phyloP scores from a whole-genome alignment of 2,113 vertebrate species.

The Pleuronectes platessa region DNA sequence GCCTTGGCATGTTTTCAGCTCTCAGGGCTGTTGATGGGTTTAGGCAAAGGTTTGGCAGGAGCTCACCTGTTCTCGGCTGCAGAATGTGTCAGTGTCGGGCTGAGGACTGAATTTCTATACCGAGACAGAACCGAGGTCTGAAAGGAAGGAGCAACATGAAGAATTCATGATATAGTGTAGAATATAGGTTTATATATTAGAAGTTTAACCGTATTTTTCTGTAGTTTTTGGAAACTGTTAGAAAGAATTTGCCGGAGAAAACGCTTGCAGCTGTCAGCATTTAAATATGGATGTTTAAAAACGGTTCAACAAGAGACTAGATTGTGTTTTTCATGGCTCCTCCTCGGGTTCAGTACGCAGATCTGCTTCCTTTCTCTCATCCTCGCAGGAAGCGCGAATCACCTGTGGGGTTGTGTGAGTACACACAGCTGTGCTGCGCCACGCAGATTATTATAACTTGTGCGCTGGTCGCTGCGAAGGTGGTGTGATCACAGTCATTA shows the following conservation, averaged over 20 bases:
- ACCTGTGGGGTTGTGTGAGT: constrained; percentile 42
- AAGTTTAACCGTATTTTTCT: not conserved
- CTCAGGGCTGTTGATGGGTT: constrained; percentile 64
- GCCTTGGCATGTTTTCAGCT: constrained; percentile 72
- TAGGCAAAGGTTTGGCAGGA: constrained; percentile 73
- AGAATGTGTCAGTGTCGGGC: constrained; percentile 63
- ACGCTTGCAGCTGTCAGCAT: not conserved
- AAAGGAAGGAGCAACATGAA: not conserved
- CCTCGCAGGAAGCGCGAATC: constrained; percentile 40
- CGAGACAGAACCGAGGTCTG: constrained; percentile 21
- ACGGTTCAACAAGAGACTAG: not conserved
- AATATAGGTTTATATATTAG: not conserved
- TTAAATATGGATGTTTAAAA: constrained; percentile 1
- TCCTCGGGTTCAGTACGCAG: constrained; percentile 16
- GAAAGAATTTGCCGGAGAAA: not conserved
- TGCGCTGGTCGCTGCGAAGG: constrained; percentile 57
- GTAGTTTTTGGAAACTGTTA: not conserved
- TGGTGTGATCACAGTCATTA: constrained; percentile 85
- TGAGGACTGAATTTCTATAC: constrained; percentile 50
- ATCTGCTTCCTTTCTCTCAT: constrained; percentile 38
- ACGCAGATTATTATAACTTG: constrained; percentile 76
- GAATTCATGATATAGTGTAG: constrained; percentile 6
- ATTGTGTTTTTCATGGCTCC: constrained; percentile 14
- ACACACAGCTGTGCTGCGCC: constrained; percentile 32
- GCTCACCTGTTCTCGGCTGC: constrained; percentile 60